A percentile compares a stretch with the other conserved stretches of the same genome.
Conservation (phyloP, 2,797 vertebrate genomes). For the Amniataba percoides region DNA sequence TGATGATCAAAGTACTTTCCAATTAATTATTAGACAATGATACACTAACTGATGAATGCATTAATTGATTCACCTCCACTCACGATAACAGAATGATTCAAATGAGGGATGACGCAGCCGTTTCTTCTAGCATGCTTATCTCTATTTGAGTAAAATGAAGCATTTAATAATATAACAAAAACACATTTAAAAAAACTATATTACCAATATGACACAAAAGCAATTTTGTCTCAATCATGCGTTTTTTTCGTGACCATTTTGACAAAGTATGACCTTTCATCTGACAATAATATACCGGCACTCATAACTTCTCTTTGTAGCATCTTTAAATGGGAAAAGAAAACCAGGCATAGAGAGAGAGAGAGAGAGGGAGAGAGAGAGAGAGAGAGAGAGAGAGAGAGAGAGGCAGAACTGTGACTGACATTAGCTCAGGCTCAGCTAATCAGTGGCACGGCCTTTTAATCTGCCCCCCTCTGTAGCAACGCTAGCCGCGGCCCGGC, state of each 20-base stretch:
- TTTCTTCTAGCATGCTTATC: too few relatives aligned
- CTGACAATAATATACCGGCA: background rate
- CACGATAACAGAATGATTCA: background rate
- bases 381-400: slow-evolving; percentile 16
- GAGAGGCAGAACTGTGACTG: slow-evolving; percentile 30
- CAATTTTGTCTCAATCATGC: background rate
- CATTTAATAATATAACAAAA: too few relatives aligned
- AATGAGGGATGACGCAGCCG: too few relatives aligned
- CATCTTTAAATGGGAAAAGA: background rate
- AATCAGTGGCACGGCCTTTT: slow-evolving; percentile 69
- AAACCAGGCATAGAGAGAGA: slow-evolving; percentile 3
- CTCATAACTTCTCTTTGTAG: background rate
- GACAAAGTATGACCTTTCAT: background rate
- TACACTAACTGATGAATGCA: background rate
- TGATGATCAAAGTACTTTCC: background rate
- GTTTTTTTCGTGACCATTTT: background rate
- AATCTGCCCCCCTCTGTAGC: slow-evolving; percentile 70
- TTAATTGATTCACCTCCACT: background rate
- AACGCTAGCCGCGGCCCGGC: slow-evolving; percentile 64
- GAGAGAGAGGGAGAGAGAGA: slow-evolving; percentile 9
- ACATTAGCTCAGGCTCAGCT: slow-evolving; percentile 63
- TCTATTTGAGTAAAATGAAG: background rate
- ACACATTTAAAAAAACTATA: too few relatives aligned
- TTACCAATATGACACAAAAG: background rate
- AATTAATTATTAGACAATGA: background rate